Evolutionary conservation across 2,113 vertebrate genomes (phyloP), one percentile per base, ranked within the genome.

Genomic region (Phaethornis superciliosus): DNA sequence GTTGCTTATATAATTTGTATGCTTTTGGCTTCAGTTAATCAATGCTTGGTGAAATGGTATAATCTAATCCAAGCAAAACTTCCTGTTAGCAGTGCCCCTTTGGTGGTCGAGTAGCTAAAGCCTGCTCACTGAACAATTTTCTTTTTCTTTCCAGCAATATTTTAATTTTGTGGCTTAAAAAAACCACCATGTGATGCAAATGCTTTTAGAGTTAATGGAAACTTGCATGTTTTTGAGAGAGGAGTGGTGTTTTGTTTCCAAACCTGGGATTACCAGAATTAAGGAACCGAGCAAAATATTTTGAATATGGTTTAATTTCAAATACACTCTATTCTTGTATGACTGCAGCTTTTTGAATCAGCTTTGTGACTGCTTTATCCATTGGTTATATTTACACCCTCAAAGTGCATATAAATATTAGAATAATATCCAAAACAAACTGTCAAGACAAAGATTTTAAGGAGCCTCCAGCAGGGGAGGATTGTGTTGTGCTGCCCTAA

Each of bases 401-500:
- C 82, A 72, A 81, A 94, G 75, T 89, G 64, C 64, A 46, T 92
- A 88, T 93, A 91, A 94, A 88, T 95, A 90, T 85, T 91, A 85
- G 56, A 93, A 78, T 74, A 81, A 89, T 96, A 63, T 93, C 63
- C 90, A 85, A 96, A 97, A 59, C 27, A 92, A 96, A 60, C 72
- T 79, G 82, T 82, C 76, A 92, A 88, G 85, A 62, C 85, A 91
- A 93, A 89, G 81, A 68, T 88, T 24, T 59, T 95, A 83, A 92
- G 60, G 27, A 93, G 58, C 71, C 47, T 88, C 21, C 65, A 60
- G 80, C 63, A 96, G 65, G 28, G 71, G 35, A 86, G 44, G 26
- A 67, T 85, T 83, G 94, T 74, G 65, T 81, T 93, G 56, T 59
- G 67, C 37, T 90, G 71, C 5, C 10, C 60, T 85, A 80, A 96